Conservation (phyloP, 53 echinoderm and acorn worm species). For the Pentamera pediparva region DNA sequence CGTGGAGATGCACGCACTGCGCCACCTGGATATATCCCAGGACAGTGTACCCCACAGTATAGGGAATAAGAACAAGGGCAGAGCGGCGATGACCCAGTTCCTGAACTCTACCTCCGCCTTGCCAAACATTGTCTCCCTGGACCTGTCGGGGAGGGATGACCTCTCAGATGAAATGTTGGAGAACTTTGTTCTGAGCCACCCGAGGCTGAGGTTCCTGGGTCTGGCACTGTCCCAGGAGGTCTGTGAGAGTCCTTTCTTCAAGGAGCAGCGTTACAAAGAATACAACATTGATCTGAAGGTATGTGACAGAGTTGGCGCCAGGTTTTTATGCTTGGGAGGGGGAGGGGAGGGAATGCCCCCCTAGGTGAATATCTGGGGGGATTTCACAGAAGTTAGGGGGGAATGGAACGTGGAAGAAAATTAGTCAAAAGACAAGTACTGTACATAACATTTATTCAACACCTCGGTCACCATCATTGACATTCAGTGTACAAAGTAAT, state of each 20-base stretch:
- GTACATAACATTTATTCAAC: not conserved
- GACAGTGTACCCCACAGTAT: conserved; percentile 64
- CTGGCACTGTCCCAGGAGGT: conserved; percentile 69
- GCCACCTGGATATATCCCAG: conserved; percentile 83
- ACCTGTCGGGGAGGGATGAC: conserved; percentile 86
- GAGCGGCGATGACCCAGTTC: conserved; percentile 39
- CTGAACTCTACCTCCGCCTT: conserved; percentile 40
- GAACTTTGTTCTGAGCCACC: conserved; percentile 53
- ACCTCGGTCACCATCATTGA: too few relatives aligned
- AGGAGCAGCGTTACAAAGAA: not conserved
- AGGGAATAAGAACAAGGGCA: conserved; percentile 27
- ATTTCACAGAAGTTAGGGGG: not conserved
- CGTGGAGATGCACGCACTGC: conserved; percentile 56
- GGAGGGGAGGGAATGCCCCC: not conserved
- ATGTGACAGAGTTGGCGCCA: conserved; percentile 13
- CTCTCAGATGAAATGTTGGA: conserved; percentile 53
- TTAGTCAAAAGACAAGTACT: not conserved
- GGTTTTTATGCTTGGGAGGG: not conserved
- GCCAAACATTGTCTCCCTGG: conserved; percentile 70
- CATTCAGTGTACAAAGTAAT: too few relatives aligned
- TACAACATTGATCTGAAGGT: conserved; percentile 25
- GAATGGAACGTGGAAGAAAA: not conserved
- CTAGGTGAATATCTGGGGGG: not conserved
- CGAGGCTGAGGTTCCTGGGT: conserved; percentile 67
- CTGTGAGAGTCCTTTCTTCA: conserved; percentile 15